These are phyloP conservation scores for Zaprionus obscuricornis DNA, from an alignment of 2,888 invertebrate species.

Conservation along the genomic window DNA sequence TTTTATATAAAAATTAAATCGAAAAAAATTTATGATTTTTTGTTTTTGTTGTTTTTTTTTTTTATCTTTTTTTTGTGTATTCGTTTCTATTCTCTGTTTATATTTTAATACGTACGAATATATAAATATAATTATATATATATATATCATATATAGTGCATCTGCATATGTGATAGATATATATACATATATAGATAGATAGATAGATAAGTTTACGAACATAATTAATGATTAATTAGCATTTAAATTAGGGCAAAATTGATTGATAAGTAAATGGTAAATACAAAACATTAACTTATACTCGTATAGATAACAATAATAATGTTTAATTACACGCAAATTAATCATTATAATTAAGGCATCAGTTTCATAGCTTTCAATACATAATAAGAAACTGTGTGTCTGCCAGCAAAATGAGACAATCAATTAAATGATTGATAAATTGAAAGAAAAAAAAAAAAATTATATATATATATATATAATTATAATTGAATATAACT, in stretches of 20 bases:
- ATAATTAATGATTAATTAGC: slow-evolving; percentile 45
- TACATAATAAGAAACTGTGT: too few relatives aligned
- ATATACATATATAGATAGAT: slow-evolving; percentile 12
- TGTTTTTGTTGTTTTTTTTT: slow-evolving; percentile 11
- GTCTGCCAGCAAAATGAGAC: slow-evolving; percentile 30
- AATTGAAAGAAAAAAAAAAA: slow-evolving; percentile 23
- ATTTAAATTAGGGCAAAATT: slow-evolving; percentile 46
- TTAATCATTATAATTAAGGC: slow-evolving; percentile 27
- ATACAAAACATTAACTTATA: slow-evolving; percentile 42
- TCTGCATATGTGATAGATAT: slow-evolving; percentile 1
- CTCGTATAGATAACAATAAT: slow-evolving; percentile 50
- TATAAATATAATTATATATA: slow-evolving; percentile 11
- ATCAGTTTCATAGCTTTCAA: too few relatives aligned
- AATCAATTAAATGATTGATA: slow-evolving; percentile 16
- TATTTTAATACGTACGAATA: too few relatives aligned
- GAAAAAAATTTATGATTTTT: slow-evolving; percentile 25
- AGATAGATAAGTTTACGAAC: slow-evolving; percentile 27
- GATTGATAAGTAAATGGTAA: slow-evolving; percentile 41
- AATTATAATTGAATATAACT: slow-evolving; percentile 24
- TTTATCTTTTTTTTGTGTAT: slow-evolving; percentile 4
- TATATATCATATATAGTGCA: slow-evolving; percentile 10
- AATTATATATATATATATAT: slow-evolving; percentile 11
- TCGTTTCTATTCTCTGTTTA: too few relatives aligned
- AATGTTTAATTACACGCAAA: slow-evolving; percentile 36
- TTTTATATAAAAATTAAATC: slow-evolving; percentile 21